Conservation (phyloP, 1,140 invertebrate species). For the Nasonia vitripennis region DNA sequence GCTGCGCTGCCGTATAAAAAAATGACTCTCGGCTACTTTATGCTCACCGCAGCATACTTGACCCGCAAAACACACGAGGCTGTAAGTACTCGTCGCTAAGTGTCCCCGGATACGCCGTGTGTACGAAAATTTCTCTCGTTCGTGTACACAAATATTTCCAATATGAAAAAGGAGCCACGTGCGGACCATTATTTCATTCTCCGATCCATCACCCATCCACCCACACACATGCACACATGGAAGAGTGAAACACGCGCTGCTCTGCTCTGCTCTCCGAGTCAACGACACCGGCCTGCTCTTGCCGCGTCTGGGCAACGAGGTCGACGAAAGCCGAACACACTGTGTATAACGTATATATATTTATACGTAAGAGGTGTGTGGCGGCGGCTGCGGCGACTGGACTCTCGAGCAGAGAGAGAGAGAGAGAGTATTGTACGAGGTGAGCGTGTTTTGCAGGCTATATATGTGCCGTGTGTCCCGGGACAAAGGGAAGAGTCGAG, state of each 20-base stretch:
- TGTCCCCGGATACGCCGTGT: not conserved
- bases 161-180: not conserved
- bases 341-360: not conserved
- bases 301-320: constrained; percentile 60
- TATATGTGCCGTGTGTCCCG: not conserved
- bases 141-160: no score
- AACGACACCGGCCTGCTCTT: constrained; percentile 57
- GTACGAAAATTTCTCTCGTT: not conserved
- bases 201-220: constrained; percentile 40
- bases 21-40: not conserved
- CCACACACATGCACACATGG: not conserved
- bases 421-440: constrained; percentile 11
- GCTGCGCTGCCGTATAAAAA: not conserved
- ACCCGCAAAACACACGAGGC: not conserved
- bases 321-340: constrained; percentile 59
- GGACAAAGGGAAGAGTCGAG: constrained; percentile 1
- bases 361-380: constrained; percentile 9
- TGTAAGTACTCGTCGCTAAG: no score
- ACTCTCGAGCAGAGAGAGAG: constrained; percentile 6
- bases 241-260: not conserved
- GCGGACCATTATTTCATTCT: not conserved
- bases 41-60: not conserved
- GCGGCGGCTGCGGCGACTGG: not conserved
- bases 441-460: not conserved
- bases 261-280: constrained; percentile 48